A percentile compares a stretch with the other conserved stretches of the same genome.
phyloP scores from a whole-genome alignment of 2,888 invertebrate genomes.

The Norana najaformis region DNA sequence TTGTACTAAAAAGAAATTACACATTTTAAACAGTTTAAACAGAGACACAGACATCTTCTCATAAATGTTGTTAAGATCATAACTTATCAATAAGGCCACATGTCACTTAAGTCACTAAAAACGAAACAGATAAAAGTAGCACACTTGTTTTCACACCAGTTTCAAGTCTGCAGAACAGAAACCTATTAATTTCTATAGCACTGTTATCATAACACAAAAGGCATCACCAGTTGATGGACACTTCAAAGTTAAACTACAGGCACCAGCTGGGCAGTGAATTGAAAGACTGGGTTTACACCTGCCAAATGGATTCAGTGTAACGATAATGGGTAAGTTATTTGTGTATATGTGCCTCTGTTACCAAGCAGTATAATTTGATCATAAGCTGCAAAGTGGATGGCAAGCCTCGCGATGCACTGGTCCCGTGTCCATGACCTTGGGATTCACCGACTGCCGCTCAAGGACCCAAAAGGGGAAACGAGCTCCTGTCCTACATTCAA shows the following conservation, averaged over 20 bases:
- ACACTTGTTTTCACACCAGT: not conserved
- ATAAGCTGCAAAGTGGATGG: not conserved
- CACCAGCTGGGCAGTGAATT: too few species aligned
- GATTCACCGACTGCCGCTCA: not conserved
- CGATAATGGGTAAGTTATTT: too few species aligned
- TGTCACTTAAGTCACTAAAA: not conserved
- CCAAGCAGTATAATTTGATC: not conserved
- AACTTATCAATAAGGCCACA: not conserved
- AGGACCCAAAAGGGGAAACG: not conserved
- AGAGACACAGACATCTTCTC: not conserved
- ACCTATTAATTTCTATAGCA: too few species aligned
- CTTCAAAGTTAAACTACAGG: too few species aligned
- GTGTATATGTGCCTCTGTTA: not conserved
- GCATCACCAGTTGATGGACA: too few species aligned
- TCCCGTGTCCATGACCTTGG: not conserved
- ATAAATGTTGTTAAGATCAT: not conserved
- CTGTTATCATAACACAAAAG: too few species aligned
- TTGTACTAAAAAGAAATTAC: slow-evolving; percentile 63
- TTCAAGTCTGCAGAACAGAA: not conserved
- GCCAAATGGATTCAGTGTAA: too few species aligned
- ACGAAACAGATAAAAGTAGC: not conserved
- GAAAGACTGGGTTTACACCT: too few species aligned
- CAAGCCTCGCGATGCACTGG: not conserved
- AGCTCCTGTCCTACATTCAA: not conserved
- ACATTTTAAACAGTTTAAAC: slow-evolving; percentile 23